Evolutionary conservation across 2,113 vertebrate species (phyloP).

Genomic region (Hucho hucho): DNA sequence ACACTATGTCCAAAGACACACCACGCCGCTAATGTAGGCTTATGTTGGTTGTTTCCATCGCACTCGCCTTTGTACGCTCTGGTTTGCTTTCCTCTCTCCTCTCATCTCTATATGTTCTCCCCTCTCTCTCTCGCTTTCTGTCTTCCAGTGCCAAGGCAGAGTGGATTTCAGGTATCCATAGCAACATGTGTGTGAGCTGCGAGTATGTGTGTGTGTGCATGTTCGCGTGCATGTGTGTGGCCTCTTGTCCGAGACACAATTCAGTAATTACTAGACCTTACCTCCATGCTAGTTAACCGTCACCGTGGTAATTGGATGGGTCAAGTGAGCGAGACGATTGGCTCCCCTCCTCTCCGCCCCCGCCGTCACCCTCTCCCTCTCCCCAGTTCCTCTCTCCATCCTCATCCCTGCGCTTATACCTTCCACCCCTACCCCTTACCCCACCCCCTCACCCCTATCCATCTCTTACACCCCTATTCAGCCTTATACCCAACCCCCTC

Average conservation of each 20-base stretch:
- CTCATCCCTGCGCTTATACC: not conserved
- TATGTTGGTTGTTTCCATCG: slow-evolving; percentile 19
- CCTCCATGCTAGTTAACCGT: slow-evolving; percentile 76
- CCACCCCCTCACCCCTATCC: not conserved
- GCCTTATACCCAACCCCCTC: no score
- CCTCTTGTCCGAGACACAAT: slow-evolving; percentile 77
- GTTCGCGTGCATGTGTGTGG: slow-evolving; percentile 36
- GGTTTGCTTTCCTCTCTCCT: slow-evolving; percentile 47
- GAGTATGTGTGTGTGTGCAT: slow-evolving; percentile 17
- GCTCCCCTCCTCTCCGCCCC: slow-evolving; percentile 64
- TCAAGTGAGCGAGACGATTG: slow-evolving; percentile 76
- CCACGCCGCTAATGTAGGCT: slow-evolving; percentile 20
- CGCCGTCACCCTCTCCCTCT: slow-evolving; percentile 41
- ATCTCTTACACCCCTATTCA: slow-evolving; percentile 7
- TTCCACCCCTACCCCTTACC: not conserved
- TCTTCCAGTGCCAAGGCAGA: slow-evolving; percentile 44
- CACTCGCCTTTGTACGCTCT: slow-evolving; percentile 47
- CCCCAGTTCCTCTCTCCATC: slow-evolving; percentile 34
- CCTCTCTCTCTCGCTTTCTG: slow-evolving; percentile 39
- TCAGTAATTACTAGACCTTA: slow-evolving; percentile 77
- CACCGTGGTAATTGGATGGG: slow-evolving; percentile 75
- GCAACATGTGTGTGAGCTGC: slow-evolving; percentile 61
- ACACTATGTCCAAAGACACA: slow-evolving; percentile 39
- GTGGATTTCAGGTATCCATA: slow-evolving; percentile 72
- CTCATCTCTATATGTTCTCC: slow-evolving; percentile 34